Percentiles rank a stretch among this genome's conserved stretches.
Conservation (phyloP, 2,797 vertebrate species). For the Myotis planiceps region DNA sequence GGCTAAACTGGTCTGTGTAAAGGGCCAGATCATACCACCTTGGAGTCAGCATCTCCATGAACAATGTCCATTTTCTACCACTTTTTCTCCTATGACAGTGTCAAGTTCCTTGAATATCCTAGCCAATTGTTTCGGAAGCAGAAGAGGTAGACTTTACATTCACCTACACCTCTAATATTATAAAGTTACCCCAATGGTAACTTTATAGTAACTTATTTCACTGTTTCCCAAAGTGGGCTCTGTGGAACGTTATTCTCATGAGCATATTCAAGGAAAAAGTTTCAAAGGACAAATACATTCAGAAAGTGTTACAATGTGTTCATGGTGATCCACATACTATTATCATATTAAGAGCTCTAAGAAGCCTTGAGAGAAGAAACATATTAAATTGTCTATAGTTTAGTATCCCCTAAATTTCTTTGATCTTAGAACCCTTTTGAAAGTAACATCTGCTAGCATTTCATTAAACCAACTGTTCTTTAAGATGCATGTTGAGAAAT, state of each 20-base stretch:
- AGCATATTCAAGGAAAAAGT: neutral
- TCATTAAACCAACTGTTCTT: slow-evolving; percentile 40
- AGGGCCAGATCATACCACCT: neutral
- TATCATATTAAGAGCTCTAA: neutral
- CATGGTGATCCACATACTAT: neutral
- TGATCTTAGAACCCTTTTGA: slow-evolving; percentile 17
- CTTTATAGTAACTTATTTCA: neutral
- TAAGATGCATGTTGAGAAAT: slow-evolving; percentile 36
- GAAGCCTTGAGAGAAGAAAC: neutral
- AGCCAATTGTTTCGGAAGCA: neutral
- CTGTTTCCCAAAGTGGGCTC: neutral
- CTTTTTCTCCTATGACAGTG: neutral
- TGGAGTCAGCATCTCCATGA: neutral
- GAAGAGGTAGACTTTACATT: neutral
- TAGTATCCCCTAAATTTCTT: neutral
- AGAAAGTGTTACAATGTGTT: neutral
- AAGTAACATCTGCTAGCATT: slow-evolving; percentile 26
- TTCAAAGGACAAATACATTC: neutral
- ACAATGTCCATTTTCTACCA: neutral
- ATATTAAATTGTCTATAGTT: neutral
- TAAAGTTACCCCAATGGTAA: neutral
- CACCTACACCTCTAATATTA: neutral
- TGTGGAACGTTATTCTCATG: neutral
- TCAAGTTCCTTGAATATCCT: neutral
- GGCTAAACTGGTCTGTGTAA: neutral